Conservation (phyloP, 2,797 vertebrate genomes). For the Sebastes flavidus region DNA sequence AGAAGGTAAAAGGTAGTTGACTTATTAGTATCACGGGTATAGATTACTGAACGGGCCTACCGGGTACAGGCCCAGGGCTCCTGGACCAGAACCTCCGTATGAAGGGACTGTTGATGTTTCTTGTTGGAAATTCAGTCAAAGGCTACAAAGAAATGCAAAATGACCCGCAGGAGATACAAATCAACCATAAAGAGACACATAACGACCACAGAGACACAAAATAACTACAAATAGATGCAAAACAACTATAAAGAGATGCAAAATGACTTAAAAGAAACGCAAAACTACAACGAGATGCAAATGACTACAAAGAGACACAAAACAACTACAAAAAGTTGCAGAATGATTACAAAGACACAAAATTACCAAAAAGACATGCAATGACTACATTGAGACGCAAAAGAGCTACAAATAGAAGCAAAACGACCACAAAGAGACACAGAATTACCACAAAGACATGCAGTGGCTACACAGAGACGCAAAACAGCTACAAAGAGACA, state of each 20-base stretch:
- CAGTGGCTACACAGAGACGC: no score
- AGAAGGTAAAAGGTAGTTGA: background rate
- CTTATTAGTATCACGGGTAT: background rate
- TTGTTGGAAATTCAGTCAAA: no score
- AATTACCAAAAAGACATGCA: no score
- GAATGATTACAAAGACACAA: no score
- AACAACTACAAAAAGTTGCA: no score
- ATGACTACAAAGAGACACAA: background rate
- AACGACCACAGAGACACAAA: accelerated
- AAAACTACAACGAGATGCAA: background rate
- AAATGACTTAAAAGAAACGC: background rate
- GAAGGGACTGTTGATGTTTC: background rate
- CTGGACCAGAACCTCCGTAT: background rate
- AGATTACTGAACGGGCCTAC: background rate
- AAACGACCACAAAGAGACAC: background rate
- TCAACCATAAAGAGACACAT: background rate
- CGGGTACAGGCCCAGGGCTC: background rate
- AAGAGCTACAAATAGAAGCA: background rate
- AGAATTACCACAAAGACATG: no score
- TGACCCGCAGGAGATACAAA: accelerated
- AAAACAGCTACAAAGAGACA: no score
- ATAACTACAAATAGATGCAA: background rate
- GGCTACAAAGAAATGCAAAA: background rate
- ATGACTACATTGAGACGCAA: background rate
- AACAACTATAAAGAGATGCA: background rate